A percentile compares a stretch with the other conserved stretches of the same genome.
phyloP scores from a whole-genome alignment of 1,140 invertebrate species.

The Trichoplusia ni region DNA sequence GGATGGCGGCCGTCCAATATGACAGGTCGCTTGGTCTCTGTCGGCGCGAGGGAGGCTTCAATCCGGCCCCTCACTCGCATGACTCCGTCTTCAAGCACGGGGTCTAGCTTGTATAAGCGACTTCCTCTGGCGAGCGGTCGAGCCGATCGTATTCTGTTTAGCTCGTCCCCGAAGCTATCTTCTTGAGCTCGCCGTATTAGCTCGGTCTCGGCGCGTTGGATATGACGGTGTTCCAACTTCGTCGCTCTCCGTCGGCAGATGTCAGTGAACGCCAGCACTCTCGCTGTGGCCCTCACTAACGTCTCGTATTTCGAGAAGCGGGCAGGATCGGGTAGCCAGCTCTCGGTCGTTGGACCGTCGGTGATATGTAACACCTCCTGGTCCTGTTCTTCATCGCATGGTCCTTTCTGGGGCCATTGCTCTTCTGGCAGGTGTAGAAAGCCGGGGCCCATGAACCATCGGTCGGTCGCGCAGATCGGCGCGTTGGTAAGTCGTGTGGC shows the following conservation, averaged over 20 bases:
- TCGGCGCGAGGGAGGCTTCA: background rate
- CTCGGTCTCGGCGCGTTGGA: background rate
- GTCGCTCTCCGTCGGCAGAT: background rate
- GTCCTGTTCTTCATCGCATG: background rate
- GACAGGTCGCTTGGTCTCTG: background rate
- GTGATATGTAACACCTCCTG: background rate
- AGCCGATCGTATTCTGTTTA: background rate
- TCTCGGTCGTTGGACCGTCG: no score
- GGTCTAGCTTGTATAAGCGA: background rate
- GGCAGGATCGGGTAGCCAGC: background rate
- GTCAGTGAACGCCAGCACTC: background rate
- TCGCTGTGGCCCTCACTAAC: conserved; percentile 13
- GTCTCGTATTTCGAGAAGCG: background rate
- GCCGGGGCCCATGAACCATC: background rate
- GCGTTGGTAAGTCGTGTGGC: background rate
- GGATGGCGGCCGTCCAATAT: conserved; percentile 5
- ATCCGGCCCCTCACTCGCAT: background rate
- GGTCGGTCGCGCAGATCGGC: background rate
- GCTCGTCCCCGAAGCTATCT: background rate
- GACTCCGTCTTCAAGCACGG: background rate
- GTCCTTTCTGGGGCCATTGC: background rate
- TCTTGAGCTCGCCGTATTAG: background rate
- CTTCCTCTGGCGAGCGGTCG: background rate
- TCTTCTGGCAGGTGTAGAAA: background rate
- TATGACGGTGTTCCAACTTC: background rate